phyloP scores from a whole-genome alignment of 2,113 vertebrate genomes.

The Lampris incognitus region DNA sequence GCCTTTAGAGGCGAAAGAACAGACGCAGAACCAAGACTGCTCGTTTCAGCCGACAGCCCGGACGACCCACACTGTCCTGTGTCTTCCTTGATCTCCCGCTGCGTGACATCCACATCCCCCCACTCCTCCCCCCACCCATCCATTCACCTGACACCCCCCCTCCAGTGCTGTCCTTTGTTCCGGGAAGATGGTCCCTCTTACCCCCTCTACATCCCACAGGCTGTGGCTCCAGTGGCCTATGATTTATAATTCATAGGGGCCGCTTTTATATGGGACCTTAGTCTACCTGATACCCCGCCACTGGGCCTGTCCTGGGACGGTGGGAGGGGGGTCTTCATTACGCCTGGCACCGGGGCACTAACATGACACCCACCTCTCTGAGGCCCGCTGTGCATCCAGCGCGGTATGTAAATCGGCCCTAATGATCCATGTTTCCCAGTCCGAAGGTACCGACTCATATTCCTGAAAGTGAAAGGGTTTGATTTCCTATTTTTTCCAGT shows the following conservation, averaged over 20 bases:
- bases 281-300: conserved; percentile 86
- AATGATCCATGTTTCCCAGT: conserved; percentile 67
- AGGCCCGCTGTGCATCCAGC: conserved; percentile 40
- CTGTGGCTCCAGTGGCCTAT: conserved; percentile 87
- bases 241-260: conserved; percentile 90
- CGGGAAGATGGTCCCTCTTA: conserved; percentile 83
- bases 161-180: conserved; percentile 81
- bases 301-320: conserved; percentile 81
- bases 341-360: conserved; percentile 74
- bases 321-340: conserved; percentile 79
- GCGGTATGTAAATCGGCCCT: conserved; percentile 74
- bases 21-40: not conserved
- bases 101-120: conserved; percentile 43
- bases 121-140: conserved; percentile 29
- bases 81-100: conserved; percentile 54
- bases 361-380: conserved; percentile 76
- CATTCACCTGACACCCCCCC: conserved; percentile 65
- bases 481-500: conserved; percentile 1
- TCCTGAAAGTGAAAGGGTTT: conserved; percentile 52
- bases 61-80: conserved; percentile 22
- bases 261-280: conserved; percentile 87
- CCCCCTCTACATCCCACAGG: conserved; percentile 83
- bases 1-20: too few species aligned
- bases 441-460: conserved; percentile 45
- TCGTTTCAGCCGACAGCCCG: not conserved